Evolutionary conservation across 2,797 vertebrate species (phyloP).

Genomic region (Etheostoma nigrum): DNA sequence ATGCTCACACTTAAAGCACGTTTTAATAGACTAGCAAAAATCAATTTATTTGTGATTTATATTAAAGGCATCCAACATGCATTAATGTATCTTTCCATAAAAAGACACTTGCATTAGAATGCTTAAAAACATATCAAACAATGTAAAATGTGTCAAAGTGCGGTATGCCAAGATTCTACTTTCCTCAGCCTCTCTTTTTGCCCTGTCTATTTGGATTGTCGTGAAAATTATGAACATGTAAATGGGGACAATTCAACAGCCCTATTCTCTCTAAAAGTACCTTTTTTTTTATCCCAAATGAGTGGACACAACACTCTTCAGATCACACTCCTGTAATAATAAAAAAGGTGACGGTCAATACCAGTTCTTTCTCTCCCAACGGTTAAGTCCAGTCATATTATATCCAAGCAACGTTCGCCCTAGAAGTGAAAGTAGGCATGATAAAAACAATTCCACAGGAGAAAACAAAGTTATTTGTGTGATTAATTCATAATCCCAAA

Average conservation of each 20-base stretch:
- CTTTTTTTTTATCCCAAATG: constrained; percentile 71
- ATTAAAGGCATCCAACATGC: constrained; percentile 84
- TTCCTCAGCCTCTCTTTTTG: constrained; percentile 72
- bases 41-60: constrained; percentile 72
- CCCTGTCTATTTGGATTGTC: constrained; percentile 86
- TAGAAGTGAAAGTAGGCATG: constrained; percentile 67
- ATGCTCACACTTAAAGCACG: constrained; percentile 73
- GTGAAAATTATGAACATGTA: constrained; percentile 77
- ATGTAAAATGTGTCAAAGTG: constrained; percentile 88
- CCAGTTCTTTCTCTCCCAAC: constrained; percentile 64
- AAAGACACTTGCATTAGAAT: constrained; percentile 84
- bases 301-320: constrained; percentile 65
- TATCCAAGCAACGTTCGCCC: constrained; percentile 64
- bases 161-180: constrained; percentile 82
- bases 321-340: constrained; percentile 66
- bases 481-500: constrained; percentile 70
- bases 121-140: constrained; percentile 83
- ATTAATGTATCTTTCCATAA: constrained; percentile 73
- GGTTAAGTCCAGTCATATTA: constrained; percentile 62
- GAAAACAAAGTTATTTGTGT: constrained; percentile 67
- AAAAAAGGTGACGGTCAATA: constrained; percentile 64
- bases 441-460: constrained; percentile 75
- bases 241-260: constrained; percentile 70
- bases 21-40: constrained; percentile 69
- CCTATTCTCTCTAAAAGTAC: constrained; percentile 77